Conservation (phyloP, 2,113 vertebrate genomes). For the Hypanus sabinus region DNA sequence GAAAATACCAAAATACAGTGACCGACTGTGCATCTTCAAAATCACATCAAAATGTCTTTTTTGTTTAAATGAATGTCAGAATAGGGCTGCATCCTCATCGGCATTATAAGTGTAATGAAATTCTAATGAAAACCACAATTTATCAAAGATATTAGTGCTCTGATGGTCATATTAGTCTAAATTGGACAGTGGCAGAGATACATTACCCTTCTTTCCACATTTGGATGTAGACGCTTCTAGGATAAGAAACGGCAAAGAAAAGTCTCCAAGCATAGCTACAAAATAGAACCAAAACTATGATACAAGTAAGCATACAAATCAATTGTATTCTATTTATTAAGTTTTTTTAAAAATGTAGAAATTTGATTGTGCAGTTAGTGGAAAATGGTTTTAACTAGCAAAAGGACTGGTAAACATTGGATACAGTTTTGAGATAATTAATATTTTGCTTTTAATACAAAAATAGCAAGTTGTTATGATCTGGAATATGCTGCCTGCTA, state of each 20-base stretch:
- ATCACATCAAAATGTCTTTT: not conserved
- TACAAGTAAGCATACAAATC: not conserved
- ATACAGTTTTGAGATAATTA: not conserved
- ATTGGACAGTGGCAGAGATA: not conserved
- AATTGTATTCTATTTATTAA: not conserved
- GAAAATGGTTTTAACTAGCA: not conserved
- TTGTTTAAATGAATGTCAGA: not conserved
- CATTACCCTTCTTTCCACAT: not conserved
- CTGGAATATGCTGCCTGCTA: not conserved
- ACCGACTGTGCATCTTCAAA: not conserved
- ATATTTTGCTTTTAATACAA: not conserved
- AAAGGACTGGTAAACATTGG: not conserved
- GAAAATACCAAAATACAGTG: no score
- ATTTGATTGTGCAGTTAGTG: not conserved
- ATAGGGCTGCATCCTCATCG: not conserved
- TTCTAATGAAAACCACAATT: not conserved
- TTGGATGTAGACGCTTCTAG: not conserved
- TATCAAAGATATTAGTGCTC: not conserved
- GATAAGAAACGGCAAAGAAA: not conserved
- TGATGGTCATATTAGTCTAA: not conserved
- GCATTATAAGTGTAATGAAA: not conserved
- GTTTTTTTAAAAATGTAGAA: not conserved
- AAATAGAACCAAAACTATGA: not conserved
- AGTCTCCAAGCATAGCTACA: not conserved
- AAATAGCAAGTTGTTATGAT: not conserved